A percentile compares a stretch with the other conserved stretches of the same genome.
Conservation (phyloP, 2,113 vertebrate genomes). For the Potamarius usumacintae region DNA sequence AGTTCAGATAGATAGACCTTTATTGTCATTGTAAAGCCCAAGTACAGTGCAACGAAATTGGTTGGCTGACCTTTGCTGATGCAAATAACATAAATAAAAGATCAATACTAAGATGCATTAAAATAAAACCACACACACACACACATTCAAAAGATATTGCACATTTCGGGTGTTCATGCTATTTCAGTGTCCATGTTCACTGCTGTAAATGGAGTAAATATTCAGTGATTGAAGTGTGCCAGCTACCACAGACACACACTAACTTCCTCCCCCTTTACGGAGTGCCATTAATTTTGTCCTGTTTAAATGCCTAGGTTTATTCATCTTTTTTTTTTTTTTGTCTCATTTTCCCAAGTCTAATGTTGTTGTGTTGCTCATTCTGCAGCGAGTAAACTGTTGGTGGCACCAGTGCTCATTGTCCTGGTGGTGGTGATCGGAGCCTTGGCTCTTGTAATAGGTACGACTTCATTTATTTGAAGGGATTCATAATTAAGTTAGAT, state of each 20-base stretch:
- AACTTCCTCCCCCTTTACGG: not conserved
- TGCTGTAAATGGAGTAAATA: too few relatives aligned
- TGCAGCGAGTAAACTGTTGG: constrained; percentile 89
- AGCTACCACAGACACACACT: not conserved
- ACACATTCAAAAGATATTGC: too few relatives aligned
- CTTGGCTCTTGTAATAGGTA: constrained; percentile 92
- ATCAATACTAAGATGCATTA: too few relatives aligned
- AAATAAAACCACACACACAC: too few relatives aligned
- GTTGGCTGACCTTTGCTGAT: too few relatives aligned
- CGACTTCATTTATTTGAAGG: constrained; percentile 58
- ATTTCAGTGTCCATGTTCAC: too few relatives aligned
- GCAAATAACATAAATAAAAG: too few relatives aligned
- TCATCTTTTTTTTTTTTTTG: not conserved
- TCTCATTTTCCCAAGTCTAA: not conserved
- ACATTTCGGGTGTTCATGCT: too few relatives aligned
- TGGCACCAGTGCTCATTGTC: constrained; percentile 88
- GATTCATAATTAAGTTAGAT: not conserved
- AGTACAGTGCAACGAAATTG: too few relatives aligned
- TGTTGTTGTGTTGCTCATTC: constrained; percentile 50
- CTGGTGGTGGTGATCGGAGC: constrained; percentile 91
- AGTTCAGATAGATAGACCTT: not conserved
- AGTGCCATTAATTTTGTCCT: not conserved
- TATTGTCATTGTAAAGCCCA: too few relatives aligned
- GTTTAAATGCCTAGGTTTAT: not conserved
- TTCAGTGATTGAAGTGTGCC: not conserved